phyloP scores from a whole-genome alignment of 2,888 invertebrate genomes.

The Tillus elongatus region DNA sequence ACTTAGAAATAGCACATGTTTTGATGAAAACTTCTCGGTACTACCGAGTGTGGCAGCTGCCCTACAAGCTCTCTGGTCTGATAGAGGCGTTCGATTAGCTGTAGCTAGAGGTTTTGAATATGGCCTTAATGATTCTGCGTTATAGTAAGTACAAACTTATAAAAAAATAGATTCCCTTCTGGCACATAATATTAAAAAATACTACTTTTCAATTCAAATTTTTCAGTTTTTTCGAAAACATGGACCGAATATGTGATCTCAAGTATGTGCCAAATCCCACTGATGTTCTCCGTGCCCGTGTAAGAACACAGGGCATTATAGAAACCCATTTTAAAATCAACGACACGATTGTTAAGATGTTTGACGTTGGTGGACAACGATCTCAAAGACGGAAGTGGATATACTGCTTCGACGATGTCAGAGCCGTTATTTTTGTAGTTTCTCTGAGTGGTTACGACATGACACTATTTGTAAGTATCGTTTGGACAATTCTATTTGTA shows the following conservation, averaged over 20 bases:
- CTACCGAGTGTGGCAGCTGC: conserved; percentile 46
- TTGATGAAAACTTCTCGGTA: conserved; percentile 48
- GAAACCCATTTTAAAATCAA: conserved; percentile 57
- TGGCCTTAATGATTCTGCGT: conserved; percentile 57
- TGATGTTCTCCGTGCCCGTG: conserved; percentile 54
- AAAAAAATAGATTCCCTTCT: not conserved
- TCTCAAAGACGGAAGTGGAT: conserved; percentile 59
- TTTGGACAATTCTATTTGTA: conserved; percentile 5
- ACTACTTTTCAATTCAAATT: conserved; percentile 8
- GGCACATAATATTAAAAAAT: conserved; percentile 5
- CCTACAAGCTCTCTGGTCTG: conserved; percentile 52
- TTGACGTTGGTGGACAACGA: conserved; percentile 57
- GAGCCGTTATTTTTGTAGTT: conserved; percentile 54
- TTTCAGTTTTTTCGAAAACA: conserved; percentile 55
- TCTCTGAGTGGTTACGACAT: conserved; percentile 59
- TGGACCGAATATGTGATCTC: conserved; percentile 54
- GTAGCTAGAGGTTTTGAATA: conserved; percentile 59
- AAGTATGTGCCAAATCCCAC: conserved; percentile 55
- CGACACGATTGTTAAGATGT: conserved; percentile 52
- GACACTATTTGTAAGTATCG: conserved; percentile 45
- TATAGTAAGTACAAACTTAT: conserved; percentile 46
- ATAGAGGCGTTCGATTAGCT: conserved; percentile 52
- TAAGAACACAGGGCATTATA: conserved; percentile 57
- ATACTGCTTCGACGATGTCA: conserved; percentile 58
- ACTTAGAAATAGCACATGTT: conserved; percentile 45